Base-by-base conservation (phyloP, 2,888 invertebrate species). In the Hypomecis punctinalis region DNA sequence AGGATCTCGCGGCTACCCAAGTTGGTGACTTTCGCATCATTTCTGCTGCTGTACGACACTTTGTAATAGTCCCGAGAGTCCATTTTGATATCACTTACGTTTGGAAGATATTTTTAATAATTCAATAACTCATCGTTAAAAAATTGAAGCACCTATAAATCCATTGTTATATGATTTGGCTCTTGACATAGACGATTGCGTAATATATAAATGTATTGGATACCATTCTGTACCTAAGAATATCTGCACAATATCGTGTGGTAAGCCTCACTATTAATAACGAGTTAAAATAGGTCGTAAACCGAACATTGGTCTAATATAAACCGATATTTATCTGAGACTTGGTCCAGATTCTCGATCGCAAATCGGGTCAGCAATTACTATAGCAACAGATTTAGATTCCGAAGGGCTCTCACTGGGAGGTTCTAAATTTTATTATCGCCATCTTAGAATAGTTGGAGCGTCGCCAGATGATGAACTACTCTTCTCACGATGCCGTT, bases 1-100 rank as follows among this genome's bases (percentile, higher is more conserved):
- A 93, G 82, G 5, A 86, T 75, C 61, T 90, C 89, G 73, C 84
- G 81, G 59, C 81, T 77, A 9, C 76, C 78, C 48, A 78, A 72
- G 42, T 75, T 76, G 54, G 84, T 78, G 49, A 81, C 77, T 36
- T 80, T 82, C 33, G 83, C 73, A 63, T 82, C 83, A 36, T 60
- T 65, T 68, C 81, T 79, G 74, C 74, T 86, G 66, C 81, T 80
- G 76, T 84, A 90, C 70, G 86, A 83, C 79, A 89, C 88, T 82
- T 90, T 88, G 76, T 90, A 90, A 75, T 87, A 90, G 70, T 93
- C 88, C 61, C 91, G 89, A 53, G 85, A 79, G 75, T 80, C 87
- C 92, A 93, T 93, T 82, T 80, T 86, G 73, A 48, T 59, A 63
- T 68, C 66, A 66, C 65, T 69, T 43, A 65, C 63, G 40, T 61